Conservation (phyloP, 2,797 vertebrate genomes). For the Allobates femoralis region DNA sequence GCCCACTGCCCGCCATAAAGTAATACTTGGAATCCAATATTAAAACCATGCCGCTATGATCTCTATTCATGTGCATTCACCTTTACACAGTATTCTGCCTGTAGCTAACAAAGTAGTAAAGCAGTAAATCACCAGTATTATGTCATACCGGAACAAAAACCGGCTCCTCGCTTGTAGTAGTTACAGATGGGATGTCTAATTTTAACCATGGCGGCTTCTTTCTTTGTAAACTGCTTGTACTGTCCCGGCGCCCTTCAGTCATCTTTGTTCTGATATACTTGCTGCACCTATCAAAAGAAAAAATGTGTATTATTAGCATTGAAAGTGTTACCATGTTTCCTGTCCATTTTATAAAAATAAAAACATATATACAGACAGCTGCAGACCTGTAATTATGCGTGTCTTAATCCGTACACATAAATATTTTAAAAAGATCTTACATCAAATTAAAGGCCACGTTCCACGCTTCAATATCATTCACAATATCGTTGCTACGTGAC, state of each 20-base stretch:
- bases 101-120: background rate
- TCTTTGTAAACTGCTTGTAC: constrained; percentile 95
- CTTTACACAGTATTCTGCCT: background rate
- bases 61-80: background rate
- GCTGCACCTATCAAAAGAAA: constrained; percentile 23
- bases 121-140: background rate
- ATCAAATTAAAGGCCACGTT: too few relatives aligned
- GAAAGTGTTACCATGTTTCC: background rate
- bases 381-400: too few relatives aligned
- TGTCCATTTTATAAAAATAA: too few relatives aligned
- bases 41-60: background rate
- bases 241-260: constrained; percentile 88
- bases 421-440: too few relatives aligned
- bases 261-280: constrained; percentile 75
- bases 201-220: constrained; percentile 97
- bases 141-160: constrained; percentile 83
- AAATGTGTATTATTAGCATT: background rate
- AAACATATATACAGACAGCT: too few relatives aligned
- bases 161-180: constrained; percentile 83
- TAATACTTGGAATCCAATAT: background rate
- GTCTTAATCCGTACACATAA: too few relatives aligned
- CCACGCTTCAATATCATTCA: too few relatives aligned
- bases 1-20: background rate
- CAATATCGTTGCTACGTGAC: too few relatives aligned
- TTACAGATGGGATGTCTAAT: constrained; percentile 87